These are phyloP conservation scores for Gymnocypris eckloni DNA, from an alignment of 2,797 vertebrate species.

Conservation along the genomic window DNA sequence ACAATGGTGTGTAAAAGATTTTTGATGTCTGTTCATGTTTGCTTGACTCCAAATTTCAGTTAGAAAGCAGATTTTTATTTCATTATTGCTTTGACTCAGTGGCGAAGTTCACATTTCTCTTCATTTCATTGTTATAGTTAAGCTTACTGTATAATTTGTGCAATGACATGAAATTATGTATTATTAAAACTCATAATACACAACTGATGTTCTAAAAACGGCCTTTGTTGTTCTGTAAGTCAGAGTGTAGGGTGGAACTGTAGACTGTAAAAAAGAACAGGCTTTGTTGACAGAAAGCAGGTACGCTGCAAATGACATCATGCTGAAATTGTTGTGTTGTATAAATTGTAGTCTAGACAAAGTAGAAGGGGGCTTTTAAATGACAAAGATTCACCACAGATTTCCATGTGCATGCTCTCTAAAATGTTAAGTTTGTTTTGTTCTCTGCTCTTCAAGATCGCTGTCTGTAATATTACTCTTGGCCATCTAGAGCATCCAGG, in stretches of 20 bases:
- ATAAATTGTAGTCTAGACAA: conserved; percentile 4
- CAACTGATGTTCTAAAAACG: conserved; percentile 11
- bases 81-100: neutral
- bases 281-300: neutral
- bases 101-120: conserved; percentile 12
- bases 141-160: neutral
- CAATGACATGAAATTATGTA: neutral
- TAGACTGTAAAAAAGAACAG: neutral
- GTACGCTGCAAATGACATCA: conserved; percentile 23
- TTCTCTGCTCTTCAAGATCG: neutral
- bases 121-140: neutral
- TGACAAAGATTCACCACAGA: neutral
- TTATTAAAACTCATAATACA: neutral
- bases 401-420: conserved; percentile 13
- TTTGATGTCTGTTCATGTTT: neutral
- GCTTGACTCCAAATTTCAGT: neutral
- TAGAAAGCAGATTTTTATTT: conserved; percentile 24
- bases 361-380: conserved; percentile 1
- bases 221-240: neutral
- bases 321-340: neutral
- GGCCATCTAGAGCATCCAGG: conserved; percentile 49
- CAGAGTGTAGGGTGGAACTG: conserved; percentile 3
- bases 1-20: neutral
- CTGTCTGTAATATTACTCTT: neutral
- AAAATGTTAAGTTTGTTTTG: neutral